A percentile compares a stretch with the other conserved stretches of the same genome.
phyloP scores from a whole-genome alignment of 1,140 invertebrate species.

The Drosophila setifemur region DNA sequence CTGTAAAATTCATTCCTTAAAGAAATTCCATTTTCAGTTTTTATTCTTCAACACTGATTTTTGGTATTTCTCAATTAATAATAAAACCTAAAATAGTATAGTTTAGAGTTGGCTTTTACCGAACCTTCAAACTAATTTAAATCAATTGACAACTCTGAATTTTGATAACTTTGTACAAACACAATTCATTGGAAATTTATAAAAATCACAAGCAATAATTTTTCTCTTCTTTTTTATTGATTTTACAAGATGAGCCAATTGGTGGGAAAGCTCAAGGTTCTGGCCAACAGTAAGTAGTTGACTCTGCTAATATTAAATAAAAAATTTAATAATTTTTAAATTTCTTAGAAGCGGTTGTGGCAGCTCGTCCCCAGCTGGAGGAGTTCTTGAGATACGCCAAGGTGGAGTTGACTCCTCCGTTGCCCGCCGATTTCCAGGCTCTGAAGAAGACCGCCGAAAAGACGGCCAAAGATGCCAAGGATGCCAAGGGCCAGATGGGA shows the following conservation, averaged over 20 bases:
- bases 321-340: not conserved
- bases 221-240: not conserved
- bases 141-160: not conserved
- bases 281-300: conserved; percentile 56
- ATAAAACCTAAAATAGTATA: not conserved
- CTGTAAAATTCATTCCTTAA: not conserved
- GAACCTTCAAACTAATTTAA: not conserved
- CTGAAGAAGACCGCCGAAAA: conserved; percentile 89
- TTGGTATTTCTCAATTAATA: not conserved
- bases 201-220: not conserved
- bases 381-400: conserved; percentile 94
- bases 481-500: conserved; percentile 67
- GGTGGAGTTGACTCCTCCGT: conserved; percentile 95
- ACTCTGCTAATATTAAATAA: not conserved
- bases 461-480: conserved; percentile 87
- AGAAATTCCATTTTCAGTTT: not conserved
- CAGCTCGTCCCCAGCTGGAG: conserved; percentile 88
- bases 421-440: conserved; percentile 90
- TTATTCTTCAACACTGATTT: no score
- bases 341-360: conserved; percentile 83
- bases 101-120: not conserved
- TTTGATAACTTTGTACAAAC: conserved; percentile 10
- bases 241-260: conserved; percentile 44
- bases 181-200: not conserved
- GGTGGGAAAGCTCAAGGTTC: conserved; percentile 32